Percentiles rank a stretch among this genome's conserved stretches.
Conservation (phyloP, 35 echinoderm and acorn worm species). For the Apostichopus japonicus region DNA sequence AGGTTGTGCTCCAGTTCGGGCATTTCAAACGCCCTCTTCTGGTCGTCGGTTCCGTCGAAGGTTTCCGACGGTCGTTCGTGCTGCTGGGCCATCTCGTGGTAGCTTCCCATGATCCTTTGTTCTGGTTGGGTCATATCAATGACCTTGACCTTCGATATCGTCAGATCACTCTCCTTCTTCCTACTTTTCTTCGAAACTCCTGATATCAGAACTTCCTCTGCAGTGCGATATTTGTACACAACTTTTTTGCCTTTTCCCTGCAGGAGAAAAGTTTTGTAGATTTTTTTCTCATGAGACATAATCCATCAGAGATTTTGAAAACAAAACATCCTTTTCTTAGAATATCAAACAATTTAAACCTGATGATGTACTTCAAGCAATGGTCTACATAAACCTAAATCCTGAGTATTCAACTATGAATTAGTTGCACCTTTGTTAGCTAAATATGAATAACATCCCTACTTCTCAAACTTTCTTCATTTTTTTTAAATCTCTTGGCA, state of each 20-base stretch:
- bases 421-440: too few relatives aligned
- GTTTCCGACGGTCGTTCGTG: constrained; percentile 77
- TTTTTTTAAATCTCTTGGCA: too few relatives aligned
- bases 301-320: too few relatives aligned
- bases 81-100: constrained; percentile 70
- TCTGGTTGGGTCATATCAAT: constrained; percentile 97
- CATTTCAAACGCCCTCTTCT: constrained; percentile 85
- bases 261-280: neutral
- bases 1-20: constrained; percentile 93
- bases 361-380: too few relatives aligned
- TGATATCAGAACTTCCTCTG: constrained; percentile 76
- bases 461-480: too few relatives aligned
- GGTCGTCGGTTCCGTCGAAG: constrained; percentile 50
- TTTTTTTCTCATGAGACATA: too few relatives aligned
- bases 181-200: constrained; percentile 60
- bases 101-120: constrained; percentile 82
- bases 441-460: too few relatives aligned
- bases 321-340: too few relatives aligned
- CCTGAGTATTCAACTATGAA: too few relatives aligned
- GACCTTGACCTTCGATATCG: constrained; percentile 83
- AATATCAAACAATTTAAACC: too few relatives aligned
- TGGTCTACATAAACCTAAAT: too few relatives aligned
- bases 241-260: constrained; percentile 74
- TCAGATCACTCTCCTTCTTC: neutral
- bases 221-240: constrained; percentile 87